These are phyloP conservation scores for Laodelphax striatellus DNA, from an alignment of 1,140 invertebrate genomes.

Conservation along the genomic window DNA sequence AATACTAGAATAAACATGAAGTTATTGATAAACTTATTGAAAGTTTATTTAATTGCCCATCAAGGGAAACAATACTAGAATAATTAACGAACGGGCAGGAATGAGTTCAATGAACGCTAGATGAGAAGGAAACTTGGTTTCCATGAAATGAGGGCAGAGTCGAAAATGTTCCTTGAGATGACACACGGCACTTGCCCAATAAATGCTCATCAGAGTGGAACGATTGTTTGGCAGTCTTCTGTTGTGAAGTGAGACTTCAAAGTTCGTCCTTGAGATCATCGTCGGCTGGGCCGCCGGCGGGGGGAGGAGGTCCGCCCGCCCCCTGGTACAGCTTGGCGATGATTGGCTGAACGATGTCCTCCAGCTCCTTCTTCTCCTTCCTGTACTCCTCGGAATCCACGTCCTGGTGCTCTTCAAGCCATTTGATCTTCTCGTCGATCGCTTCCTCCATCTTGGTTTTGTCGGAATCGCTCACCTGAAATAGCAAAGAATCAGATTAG, in stretches of 20 bases:
- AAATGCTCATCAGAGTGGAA: too few relatives aligned
- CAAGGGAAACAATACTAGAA: too few relatives aligned
- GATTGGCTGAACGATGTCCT: constrained; percentile 92
- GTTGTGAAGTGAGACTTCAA: constrained; percentile 38
- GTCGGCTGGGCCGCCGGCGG: constrained; percentile 44
- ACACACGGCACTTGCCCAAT: too few relatives aligned
- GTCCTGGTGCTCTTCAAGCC: constrained; percentile 93
- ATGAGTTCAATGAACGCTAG: too few relatives aligned
- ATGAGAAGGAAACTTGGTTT: too few relatives aligned
- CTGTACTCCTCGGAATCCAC: constrained; percentile 90
- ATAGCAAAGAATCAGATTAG: constrained; percentile 9
- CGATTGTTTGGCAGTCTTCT: too few relatives aligned
- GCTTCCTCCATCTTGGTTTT: constrained; percentile 93
- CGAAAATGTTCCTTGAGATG: too few relatives aligned
- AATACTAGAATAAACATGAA: too few relatives aligned
- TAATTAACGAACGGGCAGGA: too few relatives aligned
- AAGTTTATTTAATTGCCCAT: too few relatives aligned
- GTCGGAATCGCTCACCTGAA: constrained; percentile 66
- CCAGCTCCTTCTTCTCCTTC: constrained; percentile 93
- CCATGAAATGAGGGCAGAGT: too few relatives aligned
- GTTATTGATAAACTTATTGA: too few relatives aligned
- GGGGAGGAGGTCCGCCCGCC: constrained; percentile 59
- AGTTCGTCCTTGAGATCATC: constrained; percentile 79
- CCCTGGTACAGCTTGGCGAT: constrained; percentile 94
- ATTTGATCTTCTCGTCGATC: constrained; percentile 95